Percentiles rank a stretch among this genome's conserved stretches.
Conservation (phyloP, 2,113 vertebrate genomes). For the Tautogolabrus adspersus region DNA sequence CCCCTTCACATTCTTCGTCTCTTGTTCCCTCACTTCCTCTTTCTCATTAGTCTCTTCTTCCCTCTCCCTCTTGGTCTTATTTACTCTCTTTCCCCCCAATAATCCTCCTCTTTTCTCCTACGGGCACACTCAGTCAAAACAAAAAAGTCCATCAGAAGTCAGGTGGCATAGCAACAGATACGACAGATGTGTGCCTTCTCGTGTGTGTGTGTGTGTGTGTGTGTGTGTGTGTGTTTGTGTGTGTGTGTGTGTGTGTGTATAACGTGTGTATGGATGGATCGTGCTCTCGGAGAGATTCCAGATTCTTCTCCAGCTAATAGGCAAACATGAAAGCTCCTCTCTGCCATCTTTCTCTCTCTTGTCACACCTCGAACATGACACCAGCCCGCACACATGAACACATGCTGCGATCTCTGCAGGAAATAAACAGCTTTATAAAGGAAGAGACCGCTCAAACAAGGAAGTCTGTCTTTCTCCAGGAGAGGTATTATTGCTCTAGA, state of each 20-base stretch:
- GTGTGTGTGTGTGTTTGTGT: too few relatives aligned
- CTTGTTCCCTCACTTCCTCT: neutral
- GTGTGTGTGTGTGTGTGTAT: too few relatives aligned
- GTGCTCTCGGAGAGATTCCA: slow-evolving; percentile 40
- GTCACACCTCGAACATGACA: slow-evolving; percentile 4
- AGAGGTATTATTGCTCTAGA: slow-evolving; percentile 44
- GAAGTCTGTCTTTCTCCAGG: slow-evolving; percentile 43
- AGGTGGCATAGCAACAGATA: slow-evolving; percentile 73
- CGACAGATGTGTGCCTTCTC: slow-evolving; percentile 40
- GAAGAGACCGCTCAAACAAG: neutral
- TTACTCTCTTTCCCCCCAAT: neutral
- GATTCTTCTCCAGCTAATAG: slow-evolving; percentile 38
- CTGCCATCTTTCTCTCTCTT: slow-evolving; percentile 1
- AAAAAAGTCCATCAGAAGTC: slow-evolving; percentile 55
- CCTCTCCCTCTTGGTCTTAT: neutral
- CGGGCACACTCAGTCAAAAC: slow-evolving; percentile 41
- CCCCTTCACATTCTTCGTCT: neutral
- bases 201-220: slow-evolving; percentile 19
- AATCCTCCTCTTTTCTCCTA: neutral
- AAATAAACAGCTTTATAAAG: slow-evolving; percentile 6
- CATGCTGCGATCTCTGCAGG: neutral
- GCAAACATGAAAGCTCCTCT: slow-evolving; percentile 24
- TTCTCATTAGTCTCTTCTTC: neutral
- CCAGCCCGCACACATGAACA: neutral
- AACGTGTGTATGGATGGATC: slow-evolving; percentile 19